These are phyloP conservation scores for Allygus modestus DNA, from an alignment of 2,888 invertebrate genomes.

Conservation along the genomic window DNA sequence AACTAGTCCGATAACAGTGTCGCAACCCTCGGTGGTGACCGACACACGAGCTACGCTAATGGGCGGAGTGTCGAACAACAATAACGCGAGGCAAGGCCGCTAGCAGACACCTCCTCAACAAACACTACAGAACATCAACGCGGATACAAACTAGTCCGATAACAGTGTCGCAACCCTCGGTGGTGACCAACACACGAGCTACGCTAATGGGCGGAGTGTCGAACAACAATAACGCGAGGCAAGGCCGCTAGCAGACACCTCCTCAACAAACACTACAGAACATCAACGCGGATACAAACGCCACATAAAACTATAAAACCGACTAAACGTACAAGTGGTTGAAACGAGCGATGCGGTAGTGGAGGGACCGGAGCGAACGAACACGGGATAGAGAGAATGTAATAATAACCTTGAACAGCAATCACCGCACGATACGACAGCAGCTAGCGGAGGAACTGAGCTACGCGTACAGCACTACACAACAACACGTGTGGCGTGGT, in stretches of 20 bases:
- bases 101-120: too few relatives aligned
- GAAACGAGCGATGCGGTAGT: background rate
- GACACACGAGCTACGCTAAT: background rate
- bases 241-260: too few relatives aligned
- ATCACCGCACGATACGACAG: conserved; percentile 2
- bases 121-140: too few relatives aligned
- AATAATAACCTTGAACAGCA: conserved; percentile 57
- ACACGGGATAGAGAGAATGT: conserved; percentile 22
- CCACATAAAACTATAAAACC: background rate
- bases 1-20: too few relatives aligned
- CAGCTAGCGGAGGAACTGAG: background rate
- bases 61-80: background rate
- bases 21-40: too few relatives aligned
- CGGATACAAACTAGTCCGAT: too few relatives aligned
- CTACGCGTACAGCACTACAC: background rate
- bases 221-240: background rate
- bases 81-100: background rate
- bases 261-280: too few relatives aligned
- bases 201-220: background rate
- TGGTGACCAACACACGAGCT: background rate
- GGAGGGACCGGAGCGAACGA: background rate
- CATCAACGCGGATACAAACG: background rate
- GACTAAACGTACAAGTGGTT: background rate
- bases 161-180: too few relatives aligned
- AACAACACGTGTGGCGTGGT: background rate